Evolutionary conservation across 2,888 invertebrate genomes (phyloP), one percentile per base, ranked within the genome.

Genomic region (Andrena dorsata): DNA sequence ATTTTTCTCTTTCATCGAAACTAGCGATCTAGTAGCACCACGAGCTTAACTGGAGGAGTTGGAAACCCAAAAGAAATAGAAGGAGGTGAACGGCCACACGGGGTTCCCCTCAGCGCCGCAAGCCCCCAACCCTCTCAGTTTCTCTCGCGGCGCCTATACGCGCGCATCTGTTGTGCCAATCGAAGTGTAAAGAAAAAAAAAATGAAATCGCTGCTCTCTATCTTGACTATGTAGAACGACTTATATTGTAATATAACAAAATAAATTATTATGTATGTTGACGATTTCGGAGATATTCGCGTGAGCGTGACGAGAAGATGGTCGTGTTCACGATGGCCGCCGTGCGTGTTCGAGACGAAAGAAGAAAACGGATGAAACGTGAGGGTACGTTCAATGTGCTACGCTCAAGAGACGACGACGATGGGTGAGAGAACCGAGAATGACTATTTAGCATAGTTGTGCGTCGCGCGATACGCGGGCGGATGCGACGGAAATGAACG

Each of bases 211-310:
- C 82, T 82, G 82, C 76, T 76, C 76, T 81, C 82, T 80, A 80
- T 81, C 80, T 82, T 64, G 82, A 86, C 77, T 84, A 87, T 87
- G 85, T 85, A 88, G 84, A 85, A 84, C 82, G 88, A 88, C 82
- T 87, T 88, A 87, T 88, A 88, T 88, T 89, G 86, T 88, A 88
- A 89, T 87, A 87, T 86, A 88, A 88, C 75, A 74, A 72, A 87
- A 88, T 88, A 88, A 88, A 88, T 88, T 88, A 88, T 88, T 88
- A 87, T 85, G 76, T 88, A 88, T 84, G 88, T 86, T 88, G 84
- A 86, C 83, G 63, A 72, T 87, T 85, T 80, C 85, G 85, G 78
- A 85, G 82, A 73, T 83, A 80, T 85, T 84, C 85, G 85, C 83
- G 78, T 69, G 74, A 80, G 76, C 75, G 73, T 80, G 73, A 69